Evolutionary conservation across 64 coral and sea anemone genomes (phyloP).

Genomic region (Catalaphyllia jardinei): DNA sequence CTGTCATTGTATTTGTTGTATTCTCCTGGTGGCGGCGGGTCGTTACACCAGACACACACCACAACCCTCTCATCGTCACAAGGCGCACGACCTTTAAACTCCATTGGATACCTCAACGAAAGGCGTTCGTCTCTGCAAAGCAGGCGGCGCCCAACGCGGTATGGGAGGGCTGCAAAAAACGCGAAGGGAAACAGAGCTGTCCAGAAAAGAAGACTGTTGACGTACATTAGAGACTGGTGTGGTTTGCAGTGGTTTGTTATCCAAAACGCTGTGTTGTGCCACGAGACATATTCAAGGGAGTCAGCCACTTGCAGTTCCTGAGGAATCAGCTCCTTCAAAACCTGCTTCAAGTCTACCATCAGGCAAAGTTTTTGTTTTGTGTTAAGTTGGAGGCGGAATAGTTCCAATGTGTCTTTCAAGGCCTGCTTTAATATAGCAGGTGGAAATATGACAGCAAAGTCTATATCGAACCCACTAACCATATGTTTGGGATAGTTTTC

Average conservation of each 20-base stretch:
- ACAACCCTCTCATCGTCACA: background rate
- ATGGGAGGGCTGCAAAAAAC: slow-evolving; percentile 25
- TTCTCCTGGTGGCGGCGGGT: slow-evolving; percentile 8
- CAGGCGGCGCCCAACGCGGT: slow-evolving; percentile 9
- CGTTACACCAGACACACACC: slow-evolving; percentile 28
- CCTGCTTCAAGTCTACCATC: slow-evolving; percentile 26
- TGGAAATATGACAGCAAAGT: slow-evolving; percentile 5
- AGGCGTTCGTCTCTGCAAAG: background rate
- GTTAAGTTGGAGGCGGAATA: background rate
- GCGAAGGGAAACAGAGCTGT: slow-evolving; percentile 33
- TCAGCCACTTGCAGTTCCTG: background rate
- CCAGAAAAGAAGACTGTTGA: slow-evolving; percentile 33
- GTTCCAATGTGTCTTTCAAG: too few species aligned
- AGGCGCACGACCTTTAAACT: background rate
- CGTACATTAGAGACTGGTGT: slow-evolving; percentile 20
- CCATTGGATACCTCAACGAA: background rate
- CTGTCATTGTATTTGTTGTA: background rate
- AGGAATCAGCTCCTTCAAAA: slow-evolving; percentile 1
- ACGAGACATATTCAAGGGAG: slow-evolving; percentile 30
- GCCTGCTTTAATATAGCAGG: background rate
- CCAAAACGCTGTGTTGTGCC: slow-evolving; percentile 47
- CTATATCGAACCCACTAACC: background rate
- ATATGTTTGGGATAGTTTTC: background rate
- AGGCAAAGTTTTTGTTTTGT: slow-evolving; percentile 4
- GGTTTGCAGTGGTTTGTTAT: slow-evolving; percentile 47